A percentile compares a stretch with the other conserved stretches of the same genome.
These are phyloP conservation scores for Ptilonorhynchus violaceus DNA, from an alignment of 2,113 vertebrate species.

Conservation along the genomic window DNA sequence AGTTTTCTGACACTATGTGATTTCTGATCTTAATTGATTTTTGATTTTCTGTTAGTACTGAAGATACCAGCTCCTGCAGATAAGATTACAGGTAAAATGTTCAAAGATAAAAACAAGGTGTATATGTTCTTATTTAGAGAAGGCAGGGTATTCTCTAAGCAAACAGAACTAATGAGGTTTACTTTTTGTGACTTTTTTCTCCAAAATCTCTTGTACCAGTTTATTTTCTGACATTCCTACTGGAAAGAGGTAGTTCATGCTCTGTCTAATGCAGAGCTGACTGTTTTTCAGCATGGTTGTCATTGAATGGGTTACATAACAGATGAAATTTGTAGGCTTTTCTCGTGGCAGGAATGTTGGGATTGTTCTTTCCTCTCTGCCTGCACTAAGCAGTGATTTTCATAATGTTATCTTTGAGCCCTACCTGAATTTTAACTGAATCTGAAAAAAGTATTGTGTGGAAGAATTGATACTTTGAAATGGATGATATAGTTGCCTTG, in stretches of 20 bases:
- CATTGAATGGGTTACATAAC: neutral
- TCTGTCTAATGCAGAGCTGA: neutral
- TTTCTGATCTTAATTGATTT: neutral
- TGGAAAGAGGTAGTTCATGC: neutral
- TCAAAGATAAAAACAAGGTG: neutral
- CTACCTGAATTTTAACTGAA: neutral
- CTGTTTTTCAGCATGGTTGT: neutral
- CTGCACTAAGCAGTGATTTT: neutral
- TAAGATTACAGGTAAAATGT: neutral
- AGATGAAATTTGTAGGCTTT: neutral
- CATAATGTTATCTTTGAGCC: neutral
- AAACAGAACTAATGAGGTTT: neutral
- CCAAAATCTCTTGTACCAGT: neutral
- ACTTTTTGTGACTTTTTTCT: neutral
- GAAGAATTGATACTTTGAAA: neutral
- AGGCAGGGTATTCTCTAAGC: neutral
- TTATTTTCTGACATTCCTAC: neutral
- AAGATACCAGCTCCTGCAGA: neutral
- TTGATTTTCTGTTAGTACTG: neutral
- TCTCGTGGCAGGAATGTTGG: neutral
- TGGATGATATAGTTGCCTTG: neutral
- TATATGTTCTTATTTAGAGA: neutral
- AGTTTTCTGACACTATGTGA: neutral
- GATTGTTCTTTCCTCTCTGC: neutral
- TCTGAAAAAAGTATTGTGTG: neutral